phyloP scores from a whole-genome alignment of 1,140 invertebrate species.

The Caenorhabditis brenneri region DNA sequence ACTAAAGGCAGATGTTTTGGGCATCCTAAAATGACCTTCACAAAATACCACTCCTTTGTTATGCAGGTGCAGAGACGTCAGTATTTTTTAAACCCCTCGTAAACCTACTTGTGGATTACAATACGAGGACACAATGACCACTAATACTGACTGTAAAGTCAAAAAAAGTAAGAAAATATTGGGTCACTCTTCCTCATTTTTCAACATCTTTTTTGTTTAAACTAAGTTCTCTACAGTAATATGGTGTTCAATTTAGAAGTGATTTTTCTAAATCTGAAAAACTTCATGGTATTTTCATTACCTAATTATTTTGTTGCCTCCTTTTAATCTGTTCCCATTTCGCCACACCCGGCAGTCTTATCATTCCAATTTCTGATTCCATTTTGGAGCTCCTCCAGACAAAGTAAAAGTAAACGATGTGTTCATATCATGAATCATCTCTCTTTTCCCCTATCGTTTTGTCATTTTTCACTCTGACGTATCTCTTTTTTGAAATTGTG shows the following conservation, averaged over 20 bases:
- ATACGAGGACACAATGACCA: neutral
- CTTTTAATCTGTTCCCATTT: neutral
- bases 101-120: constrained; percentile 35
- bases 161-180: no score
- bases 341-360: neutral
- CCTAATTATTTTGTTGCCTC: neutral
- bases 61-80: neutral
- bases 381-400: no score
- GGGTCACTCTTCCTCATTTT: no score
- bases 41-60: neutral
- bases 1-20: neutral
- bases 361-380: neutral
- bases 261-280: no score
- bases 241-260: no score
- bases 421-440: constrained; percentile 38
- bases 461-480: neutral
- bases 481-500: neutral
- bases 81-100: neutral
- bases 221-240: no score
- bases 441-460: neutral
- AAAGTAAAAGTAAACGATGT: constrained; percentile 10
- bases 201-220: no score
- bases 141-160: neutral
- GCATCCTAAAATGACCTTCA: neutral
- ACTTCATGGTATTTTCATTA: neutral